Evolutionary conservation across 2,113 vertebrate genomes (phyloP), one percentile per base, ranked within the genome.

Genomic region (Myanophis thanlyinensis): DNA sequence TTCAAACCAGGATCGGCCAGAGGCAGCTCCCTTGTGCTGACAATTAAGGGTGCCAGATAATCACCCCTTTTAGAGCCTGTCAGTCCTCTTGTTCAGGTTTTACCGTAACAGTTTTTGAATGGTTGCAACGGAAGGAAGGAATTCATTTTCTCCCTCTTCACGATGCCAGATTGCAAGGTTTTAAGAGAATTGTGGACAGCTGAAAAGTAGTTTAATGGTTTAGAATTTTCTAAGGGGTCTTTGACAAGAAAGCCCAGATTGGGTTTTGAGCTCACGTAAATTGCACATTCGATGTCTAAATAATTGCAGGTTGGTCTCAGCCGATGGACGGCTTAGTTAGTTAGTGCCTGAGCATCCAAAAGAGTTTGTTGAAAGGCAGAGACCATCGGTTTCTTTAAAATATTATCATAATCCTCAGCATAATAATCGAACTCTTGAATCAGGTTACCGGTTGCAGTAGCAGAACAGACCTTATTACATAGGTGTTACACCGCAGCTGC

Each of bases 1-100:
- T 0, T 0, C 0, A 44, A 25, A 84, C n/a, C 88, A 67, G 87
- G 3, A 0, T 0, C 0, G 93, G 93, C 22, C 15, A 54, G 6
- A 49, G 47, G 59, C 54, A 27, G 22, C 23, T 89, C 10, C n/a
- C 40, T 49, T 48, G 73, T 44, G 35, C 51, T 40, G 22, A 25
- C 6, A 4, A 52, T 48, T 86, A 6, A 20, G 13, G 22, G 51
- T 48, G 30, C 44, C 10, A 15, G 44, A 23, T 54, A 4, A 22
- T n/a, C 67, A 35, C 27, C 40, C 9, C 67, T 7, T 49, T 8
- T 49, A 25, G 0, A 49, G 40, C n/a, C 80, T 62, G 9, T 51
- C 5, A 22, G 13, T 53, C 13, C 91, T 27, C 0, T 93, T 18
- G 51, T 6, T 30, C n/a, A 88, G 67, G 4, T 49, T 91, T 90